These are phyloP conservation scores for Tipula vernalis DNA, from an alignment of 2,888 invertebrate species.

Conservation along the genomic window DNA sequence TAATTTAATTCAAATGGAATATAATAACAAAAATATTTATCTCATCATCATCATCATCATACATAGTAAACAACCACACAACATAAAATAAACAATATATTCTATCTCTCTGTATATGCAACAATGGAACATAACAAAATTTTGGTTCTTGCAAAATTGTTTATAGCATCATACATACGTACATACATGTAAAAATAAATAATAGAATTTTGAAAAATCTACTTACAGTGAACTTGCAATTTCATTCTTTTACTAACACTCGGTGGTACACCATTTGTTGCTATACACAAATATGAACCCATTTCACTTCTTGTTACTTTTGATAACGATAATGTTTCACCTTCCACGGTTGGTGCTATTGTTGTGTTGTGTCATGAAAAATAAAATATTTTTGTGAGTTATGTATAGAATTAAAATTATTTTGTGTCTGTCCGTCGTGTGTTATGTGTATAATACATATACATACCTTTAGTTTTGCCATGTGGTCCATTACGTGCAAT, in stretches of 20 bases:
- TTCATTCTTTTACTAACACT: constrained; percentile 83
- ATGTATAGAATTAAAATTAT: neutral
- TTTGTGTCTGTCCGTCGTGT: neutral
- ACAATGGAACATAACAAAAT: neutral
- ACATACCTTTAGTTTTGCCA: constrained; percentile 58
- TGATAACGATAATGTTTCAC: constrained; percentile 66
- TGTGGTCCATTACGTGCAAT: constrained; percentile 60
- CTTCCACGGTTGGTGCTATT: constrained; percentile 57
- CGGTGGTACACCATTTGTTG: constrained; percentile 77
- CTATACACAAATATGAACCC: constrained; percentile 81
- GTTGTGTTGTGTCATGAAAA: constrained; percentile 11
- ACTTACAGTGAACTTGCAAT: constrained; percentile 86
- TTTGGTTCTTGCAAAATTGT: neutral
- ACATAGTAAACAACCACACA: neutral
- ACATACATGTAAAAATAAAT: neutral
- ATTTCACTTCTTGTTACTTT: constrained; percentile 83
- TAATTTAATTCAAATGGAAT: neutral
- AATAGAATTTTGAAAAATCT: constrained; percentile 17
- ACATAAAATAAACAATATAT: neutral
- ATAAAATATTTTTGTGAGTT: neutral
- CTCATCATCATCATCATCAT: neutral
- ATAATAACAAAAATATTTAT: neutral
- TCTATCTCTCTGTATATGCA: neutral
- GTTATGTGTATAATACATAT: neutral
- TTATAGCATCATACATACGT: too few species aligned